These are phyloP conservation scores for Cacatua alba DNA, from an alignment of 2,113 vertebrate genomes.

Conservation along the genomic window DNA sequence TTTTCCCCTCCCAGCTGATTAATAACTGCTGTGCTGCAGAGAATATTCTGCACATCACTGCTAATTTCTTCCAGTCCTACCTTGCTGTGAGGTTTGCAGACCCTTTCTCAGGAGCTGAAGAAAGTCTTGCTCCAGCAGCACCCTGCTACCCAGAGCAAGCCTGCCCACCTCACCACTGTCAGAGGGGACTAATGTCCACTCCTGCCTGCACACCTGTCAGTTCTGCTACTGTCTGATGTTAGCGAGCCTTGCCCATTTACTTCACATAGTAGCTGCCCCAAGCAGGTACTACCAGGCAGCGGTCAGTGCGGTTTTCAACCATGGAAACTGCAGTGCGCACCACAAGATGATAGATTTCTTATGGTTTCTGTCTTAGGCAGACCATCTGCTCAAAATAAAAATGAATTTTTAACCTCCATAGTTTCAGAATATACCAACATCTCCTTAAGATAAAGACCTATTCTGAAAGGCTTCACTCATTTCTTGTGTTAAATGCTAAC, in stretches of 20 bases:
- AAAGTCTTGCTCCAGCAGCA: neutral
- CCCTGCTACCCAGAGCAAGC: neutral
- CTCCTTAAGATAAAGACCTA: neutral
- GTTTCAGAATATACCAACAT: neutral
- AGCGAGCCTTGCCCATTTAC: neutral
- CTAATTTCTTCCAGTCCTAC: neutral
- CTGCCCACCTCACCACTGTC: neutral
- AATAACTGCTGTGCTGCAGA: neutral
- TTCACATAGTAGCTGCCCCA: neutral
- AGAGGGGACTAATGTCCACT: neutral
- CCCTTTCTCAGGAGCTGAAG: neutral
- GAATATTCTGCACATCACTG: neutral
- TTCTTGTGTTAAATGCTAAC: neutral
- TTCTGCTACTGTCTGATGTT: neutral
- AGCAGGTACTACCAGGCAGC: neutral
- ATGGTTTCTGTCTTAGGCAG: neutral
- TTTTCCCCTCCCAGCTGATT: neutral
- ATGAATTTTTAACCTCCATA: neutral
- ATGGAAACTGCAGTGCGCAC: neutral
- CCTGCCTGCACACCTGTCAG: neutral
- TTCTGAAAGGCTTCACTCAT: neutral
- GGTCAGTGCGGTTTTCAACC: neutral
- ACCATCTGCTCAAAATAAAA: neutral
- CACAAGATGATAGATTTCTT: neutral
- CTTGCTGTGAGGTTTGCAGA: neutral